These are phyloP conservation scores for Vanacampus margaritifer DNA, from an alignment of 2,113 vertebrate genomes.

Conservation along the genomic window DNA sequence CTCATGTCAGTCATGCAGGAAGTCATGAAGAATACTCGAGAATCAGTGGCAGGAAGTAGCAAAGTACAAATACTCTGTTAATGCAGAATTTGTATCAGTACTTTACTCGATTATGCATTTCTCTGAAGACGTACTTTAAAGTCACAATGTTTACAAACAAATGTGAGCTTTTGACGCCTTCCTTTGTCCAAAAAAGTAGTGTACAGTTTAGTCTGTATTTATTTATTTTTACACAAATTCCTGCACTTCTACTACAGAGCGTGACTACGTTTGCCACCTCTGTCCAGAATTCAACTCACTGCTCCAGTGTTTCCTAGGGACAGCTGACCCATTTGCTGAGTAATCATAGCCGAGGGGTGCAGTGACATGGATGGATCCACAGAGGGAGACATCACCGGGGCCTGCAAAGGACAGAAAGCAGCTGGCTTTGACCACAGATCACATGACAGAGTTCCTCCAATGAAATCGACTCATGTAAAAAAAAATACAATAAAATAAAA, in stretches of 20 bases:
- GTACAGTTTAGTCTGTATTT: background rate
- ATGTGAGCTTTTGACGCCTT: no score
- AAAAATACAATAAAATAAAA: background rate
- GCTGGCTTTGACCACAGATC: slow-evolving; percentile 4
- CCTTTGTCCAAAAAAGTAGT: no score
- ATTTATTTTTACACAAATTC: background rate
- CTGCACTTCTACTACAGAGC: background rate
- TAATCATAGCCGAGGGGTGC: slow-evolving; percentile 92
- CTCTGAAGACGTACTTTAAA: no score
- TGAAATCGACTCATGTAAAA: background rate
- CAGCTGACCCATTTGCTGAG: slow-evolving; percentile 98
- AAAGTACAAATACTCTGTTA: background rate
- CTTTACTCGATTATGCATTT: background rate
- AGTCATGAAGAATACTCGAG: background rate
- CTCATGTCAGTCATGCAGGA: background rate
- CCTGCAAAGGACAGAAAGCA: slow-evolving; percentile 44
- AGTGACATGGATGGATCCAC: slow-evolving; percentile 93
- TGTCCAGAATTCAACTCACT: slow-evolving; percentile 67
- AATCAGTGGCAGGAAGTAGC: slow-evolving; percentile 1
- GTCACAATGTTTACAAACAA: no score
- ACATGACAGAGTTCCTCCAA: slow-evolving; percentile 14
- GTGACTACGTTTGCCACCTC: background rate
- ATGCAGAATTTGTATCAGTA: background rate
- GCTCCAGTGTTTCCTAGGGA: slow-evolving; percentile 90
- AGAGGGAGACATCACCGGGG: slow-evolving; percentile 72